These are phyloP conservation scores for Diaphora mendica DNA, from an alignment of 2,888 invertebrate species.

Conservation along the genomic window DNA sequence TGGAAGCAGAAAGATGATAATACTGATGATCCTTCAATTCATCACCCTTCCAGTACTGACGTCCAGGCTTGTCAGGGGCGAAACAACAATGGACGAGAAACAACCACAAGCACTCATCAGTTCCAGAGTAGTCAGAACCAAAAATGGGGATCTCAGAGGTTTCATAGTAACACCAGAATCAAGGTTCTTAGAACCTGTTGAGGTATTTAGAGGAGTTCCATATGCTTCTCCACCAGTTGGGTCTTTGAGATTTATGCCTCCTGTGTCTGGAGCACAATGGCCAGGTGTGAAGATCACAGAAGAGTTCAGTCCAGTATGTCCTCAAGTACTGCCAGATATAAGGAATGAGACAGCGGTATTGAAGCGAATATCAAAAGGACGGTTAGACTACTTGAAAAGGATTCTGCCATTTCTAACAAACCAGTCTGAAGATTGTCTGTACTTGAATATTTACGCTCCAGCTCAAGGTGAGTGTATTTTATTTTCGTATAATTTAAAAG, in stretches of 20 bases:
- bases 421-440: slow-evolving; percentile 98
- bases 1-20: slow-evolving; percentile 80
- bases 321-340: slow-evolving; percentile 95
- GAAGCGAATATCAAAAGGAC: slow-evolving; percentile 94
- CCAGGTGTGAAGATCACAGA: slow-evolving; percentile 95
- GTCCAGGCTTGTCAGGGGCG: slow-evolving; percentile 77
- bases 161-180: slow-evolving; percentile 94
- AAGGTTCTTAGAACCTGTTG: slow-evolving; percentile 94
- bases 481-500: slow-evolving; percentile 1
- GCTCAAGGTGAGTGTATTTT: slow-evolving; percentile 92
- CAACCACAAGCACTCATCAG: slow-evolving; percentile 86
- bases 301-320: slow-evolving; percentile 96
- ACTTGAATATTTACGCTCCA: slow-evolving; percentile 98
- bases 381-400: slow-evolving; percentile 95
- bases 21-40: slow-evolving; percentile 78
- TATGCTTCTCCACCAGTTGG: slow-evolving; percentile 97
- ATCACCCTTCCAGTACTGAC: slow-evolving; percentile 83
- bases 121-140: slow-evolving; percentile 94
- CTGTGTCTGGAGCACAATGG: slow-evolving; percentile 97
- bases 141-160: slow-evolving; percentile 95
- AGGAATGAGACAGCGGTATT: slow-evolving; percentile 93
- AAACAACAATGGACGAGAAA: slow-evolving; percentile 84
- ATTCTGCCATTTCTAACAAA: slow-evolving; percentile 94
- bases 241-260: slow-evolving; percentile 97
- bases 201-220: slow-evolving; percentile 96